Evolutionary conservation across 2,888 invertebrate genomes (phyloP), one percentile per base, ranked within the genome.

Genomic region (Microctonus aethiopoides): DNA sequence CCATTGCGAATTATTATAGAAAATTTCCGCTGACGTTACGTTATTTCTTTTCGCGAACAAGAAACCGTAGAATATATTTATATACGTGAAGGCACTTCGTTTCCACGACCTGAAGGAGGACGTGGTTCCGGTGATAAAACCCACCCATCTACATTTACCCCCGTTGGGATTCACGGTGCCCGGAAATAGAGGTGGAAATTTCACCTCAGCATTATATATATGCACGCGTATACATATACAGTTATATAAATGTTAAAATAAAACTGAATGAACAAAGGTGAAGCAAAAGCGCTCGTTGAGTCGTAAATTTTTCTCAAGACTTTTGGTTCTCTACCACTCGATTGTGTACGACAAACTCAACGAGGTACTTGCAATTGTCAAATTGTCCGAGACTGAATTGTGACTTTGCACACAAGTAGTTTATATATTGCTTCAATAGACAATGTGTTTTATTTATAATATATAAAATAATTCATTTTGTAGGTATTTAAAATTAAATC

Each of bases 281-380:
- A 46, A 46, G 16, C 32, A 34, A 32, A 16, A 57, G 51, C 11
- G 51, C n/a, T 63, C 41, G 51, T 41, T 63, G 29, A 46, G 62
- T 26, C 41, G 51, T 41, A 63, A 61, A 63, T 63, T 63, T 63
- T 51, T 32, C 39, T 51, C 20, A 20, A 41, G 59, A 59, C 34
- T 59, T 34, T 7, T 9, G 34, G 20, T 22, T 59, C 16, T 46
- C 59, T 16, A 59, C 34, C 59, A 63, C 62, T 63, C 22, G 62
- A 63, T 46, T 46, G 62, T 46, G 62, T 46, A 11, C 7, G 16
- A 51, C 62, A 63, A 51, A 63, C 29, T 51, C n/a, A 51, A 41
- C 29, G 11, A 63, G 26, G 29, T 32, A 16, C 20, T 26, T 51
- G 62, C 20, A 29, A 34, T 51, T 46, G 32, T 51, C 51, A 63